These are phyloP conservation scores for Serilophus lunatus DNA, from an alignment of 2,113 vertebrate genomes.

Conservation along the genomic window DNA sequence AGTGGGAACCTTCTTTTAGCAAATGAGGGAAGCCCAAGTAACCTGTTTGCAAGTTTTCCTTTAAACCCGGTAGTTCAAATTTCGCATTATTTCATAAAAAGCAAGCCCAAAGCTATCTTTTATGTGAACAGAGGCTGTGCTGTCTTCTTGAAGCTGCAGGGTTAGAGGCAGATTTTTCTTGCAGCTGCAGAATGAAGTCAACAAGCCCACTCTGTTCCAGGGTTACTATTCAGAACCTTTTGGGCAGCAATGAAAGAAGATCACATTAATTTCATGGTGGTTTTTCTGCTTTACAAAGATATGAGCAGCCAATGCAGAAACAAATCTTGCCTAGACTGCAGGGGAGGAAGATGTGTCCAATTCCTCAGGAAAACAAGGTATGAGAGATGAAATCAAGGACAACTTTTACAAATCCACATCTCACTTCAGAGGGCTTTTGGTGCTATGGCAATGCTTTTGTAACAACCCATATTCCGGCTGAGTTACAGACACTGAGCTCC, in stretches of 20 bases:
- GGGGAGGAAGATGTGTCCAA: not conserved
- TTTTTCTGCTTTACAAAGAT: constrained; percentile 10
- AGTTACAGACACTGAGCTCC: not conserved
- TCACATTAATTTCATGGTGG: constrained; percentile 29
- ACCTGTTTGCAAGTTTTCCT: not conserved
- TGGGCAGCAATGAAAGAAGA: constrained; percentile 22
- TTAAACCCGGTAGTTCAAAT: not conserved
- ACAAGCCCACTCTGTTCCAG: constrained; percentile 32
- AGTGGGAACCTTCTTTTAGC: not conserved
- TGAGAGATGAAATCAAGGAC: not conserved
- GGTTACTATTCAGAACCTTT: constrained; percentile 42
- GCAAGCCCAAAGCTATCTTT: constrained; percentile 31
- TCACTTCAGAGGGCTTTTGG: not conserved
- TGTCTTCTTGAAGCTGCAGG: constrained; percentile 33
- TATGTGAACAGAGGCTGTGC: constrained; percentile 20
- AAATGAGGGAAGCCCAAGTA: not conserved
- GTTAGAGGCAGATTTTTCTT: constrained; percentile 35
- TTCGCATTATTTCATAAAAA: not conserved
- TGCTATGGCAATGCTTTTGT: not conserved
- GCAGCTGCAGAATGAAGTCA: constrained; percentile 57
- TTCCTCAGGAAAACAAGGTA: not conserved
- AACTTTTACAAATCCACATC: not conserved
- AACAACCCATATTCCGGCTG: not conserved
- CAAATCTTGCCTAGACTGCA: not conserved
- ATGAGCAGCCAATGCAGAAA: not conserved